phyloP scores from a whole-genome alignment of 2,888 invertebrate species.

The Amiota minor region DNA sequence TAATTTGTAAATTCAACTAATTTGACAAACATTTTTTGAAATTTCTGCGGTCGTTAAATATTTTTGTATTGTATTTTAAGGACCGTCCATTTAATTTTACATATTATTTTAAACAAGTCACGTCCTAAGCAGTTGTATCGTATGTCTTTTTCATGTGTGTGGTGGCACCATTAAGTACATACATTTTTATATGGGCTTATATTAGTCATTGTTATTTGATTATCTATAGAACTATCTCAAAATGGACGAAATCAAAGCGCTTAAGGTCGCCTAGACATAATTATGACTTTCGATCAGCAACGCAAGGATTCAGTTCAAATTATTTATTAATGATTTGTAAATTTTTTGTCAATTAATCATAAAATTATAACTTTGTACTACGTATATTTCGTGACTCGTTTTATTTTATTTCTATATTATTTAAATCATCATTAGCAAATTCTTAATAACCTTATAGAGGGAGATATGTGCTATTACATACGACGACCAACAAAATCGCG shows the following conservation, averaged over 20 bases:
- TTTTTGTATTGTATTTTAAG: slow-evolving; percentile 1
- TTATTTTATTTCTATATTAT: slow-evolving; percentile 1
- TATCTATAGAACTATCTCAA: slow-evolving; percentile 18
- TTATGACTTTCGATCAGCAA: not conserved
- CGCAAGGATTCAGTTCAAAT: not conserved
- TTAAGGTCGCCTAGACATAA: slow-evolving; percentile 2
- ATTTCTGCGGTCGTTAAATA: not conserved
- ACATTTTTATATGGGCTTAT: not conserved
- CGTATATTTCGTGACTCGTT: not conserved
- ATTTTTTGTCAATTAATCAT: not conserved
- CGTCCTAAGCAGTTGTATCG: not conserved
- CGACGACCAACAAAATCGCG: not conserved
- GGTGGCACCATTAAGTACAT: not conserved
- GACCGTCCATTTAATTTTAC: not conserved
- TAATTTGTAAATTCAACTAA: slow-evolving; percentile 4
- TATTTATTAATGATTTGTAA: not conserved
- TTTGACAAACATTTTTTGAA: not conserved
- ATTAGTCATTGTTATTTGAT: slow-evolving; percentile 7
- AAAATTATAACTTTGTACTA: slow-evolving; percentile 7
- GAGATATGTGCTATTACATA: slow-evolving; percentile 18
- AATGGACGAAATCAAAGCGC: slow-evolving; percentile 27
- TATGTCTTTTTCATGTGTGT: not conserved
- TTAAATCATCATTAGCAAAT: not conserved
- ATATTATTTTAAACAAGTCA: slow-evolving; percentile 1
- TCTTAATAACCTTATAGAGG: not conserved